Evolutionary conservation across 2,888 invertebrate species (phyloP), one percentile per base, ranked within the genome.

Genomic region (Ophioninae sp.): DNA sequence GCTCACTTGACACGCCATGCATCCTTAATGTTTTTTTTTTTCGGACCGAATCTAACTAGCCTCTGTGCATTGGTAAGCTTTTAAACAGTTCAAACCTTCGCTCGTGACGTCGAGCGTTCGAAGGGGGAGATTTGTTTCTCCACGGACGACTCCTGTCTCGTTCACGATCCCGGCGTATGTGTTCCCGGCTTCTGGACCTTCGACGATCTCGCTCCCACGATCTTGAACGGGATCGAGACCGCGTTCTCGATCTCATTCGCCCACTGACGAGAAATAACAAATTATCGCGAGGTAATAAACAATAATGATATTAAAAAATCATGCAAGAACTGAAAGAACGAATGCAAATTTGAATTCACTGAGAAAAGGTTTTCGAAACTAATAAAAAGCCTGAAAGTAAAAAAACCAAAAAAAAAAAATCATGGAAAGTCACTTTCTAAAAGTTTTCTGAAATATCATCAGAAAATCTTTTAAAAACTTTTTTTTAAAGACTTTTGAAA

Each of bases 121-220:
- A 92, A 85, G 93, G 95, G 88, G 95, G 92, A 90, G 96, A 91
- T 93, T 94, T 94, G 86, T 95, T 95, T 77, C 95, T 93, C 94
- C 95, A 95, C 1, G 93, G 93, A 65, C 93, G 90, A 87, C 92
- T 92, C 85, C 92, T 93, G 84, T 92, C 93, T 58, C 92, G 90
- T 86, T 93, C 93, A 76, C 93, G 90, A 81, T 94, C 93, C 39
- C 93, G 91, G 8, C 92, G 91, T 77, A 91, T 88, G 84, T 93
- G 92, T 74, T 93, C 93, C 78, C 94, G 92, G 79, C 94, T 93
- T 44, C 94, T 91, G 8, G 93, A 93, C 72, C 93, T 92, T 65
- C 92, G 91, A 23, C 93, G 91, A 59, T 94, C 93, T 68, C 94
- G 91, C 87, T 94, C 94, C 93, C 96, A 94, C 0, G 95, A 95